These are phyloP conservation scores for Troides aeacus DNA, from an alignment of 2,888 invertebrate species.

Conservation along the genomic window DNA sequence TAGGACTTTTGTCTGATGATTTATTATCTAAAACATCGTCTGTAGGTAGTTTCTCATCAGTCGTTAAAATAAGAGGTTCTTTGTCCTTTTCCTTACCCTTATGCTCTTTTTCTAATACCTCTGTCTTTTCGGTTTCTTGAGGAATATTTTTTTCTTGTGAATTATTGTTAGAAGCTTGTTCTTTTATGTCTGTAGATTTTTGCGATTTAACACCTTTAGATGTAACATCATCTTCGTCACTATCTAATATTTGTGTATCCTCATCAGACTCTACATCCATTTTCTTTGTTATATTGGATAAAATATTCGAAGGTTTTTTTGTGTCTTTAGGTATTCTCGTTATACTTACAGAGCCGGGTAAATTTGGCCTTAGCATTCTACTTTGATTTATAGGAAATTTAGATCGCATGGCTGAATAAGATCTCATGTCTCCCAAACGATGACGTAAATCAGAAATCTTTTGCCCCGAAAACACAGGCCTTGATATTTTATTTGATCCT, in stretches of 20 bases:
- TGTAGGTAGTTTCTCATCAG: conserved; percentile 68
- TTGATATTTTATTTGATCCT: conserved; percentile 47
- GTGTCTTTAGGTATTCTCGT: conserved; percentile 63
- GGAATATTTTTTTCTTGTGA: conserved; percentile 17
- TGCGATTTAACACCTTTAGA: conserved; percentile 37
- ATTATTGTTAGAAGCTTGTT: conserved; percentile 20
- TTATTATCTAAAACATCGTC: conserved; percentile 65
- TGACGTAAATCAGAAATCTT: conserved; percentile 68
- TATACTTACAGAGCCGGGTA: conserved; percentile 71
- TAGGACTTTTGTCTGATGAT: conserved; percentile 43
- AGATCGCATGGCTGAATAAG: conserved; percentile 57
- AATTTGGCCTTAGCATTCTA: conserved; percentile 56
- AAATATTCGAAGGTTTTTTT: conserved; percentile 44
- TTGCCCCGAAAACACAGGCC: conserved; percentile 65
- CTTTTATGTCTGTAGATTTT: conserved; percentile 35
- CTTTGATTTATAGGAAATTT: conserved; percentile 54
- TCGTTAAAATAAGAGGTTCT: conserved; percentile 61
- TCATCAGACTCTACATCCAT: conserved; percentile 58
- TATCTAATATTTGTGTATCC: conserved; percentile 69
- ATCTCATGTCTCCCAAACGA: conserved; percentile 60
- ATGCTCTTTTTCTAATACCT: conserved; percentile 35
- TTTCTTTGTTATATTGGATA: conserved; percentile 38
- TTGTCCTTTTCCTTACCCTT: conserved; percentile 33
- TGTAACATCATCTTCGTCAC: conserved; percentile 44
- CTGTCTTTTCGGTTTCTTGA: conserved; percentile 33